These are phyloP conservation scores for Solenopsis invicta DNA, from an alignment of 1,140 invertebrate genomes.

Conservation along the genomic window DNA sequence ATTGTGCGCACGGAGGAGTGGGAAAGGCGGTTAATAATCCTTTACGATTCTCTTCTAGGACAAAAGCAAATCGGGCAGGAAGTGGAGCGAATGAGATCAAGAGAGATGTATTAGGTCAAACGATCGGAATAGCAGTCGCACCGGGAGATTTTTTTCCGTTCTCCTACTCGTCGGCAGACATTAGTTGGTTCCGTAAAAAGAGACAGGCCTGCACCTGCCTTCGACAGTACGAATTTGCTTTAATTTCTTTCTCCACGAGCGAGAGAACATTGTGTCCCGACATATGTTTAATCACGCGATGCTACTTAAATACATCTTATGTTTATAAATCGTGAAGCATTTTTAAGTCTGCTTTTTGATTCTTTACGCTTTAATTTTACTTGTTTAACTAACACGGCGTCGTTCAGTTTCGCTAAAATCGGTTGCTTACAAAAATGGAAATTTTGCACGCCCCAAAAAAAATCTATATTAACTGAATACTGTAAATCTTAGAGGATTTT, in stretches of 20 bases:
- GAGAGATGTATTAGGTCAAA: slow-evolving; percentile 66
- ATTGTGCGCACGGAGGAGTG: slow-evolving; percentile 71
- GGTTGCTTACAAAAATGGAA: neutral
- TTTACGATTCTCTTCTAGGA: slow-evolving; percentile 58
- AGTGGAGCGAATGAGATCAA: slow-evolving; percentile 62
- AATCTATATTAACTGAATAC: too few relatives aligned
- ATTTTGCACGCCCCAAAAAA: too few relatives aligned
- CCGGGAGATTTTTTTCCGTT: slow-evolving; percentile 63
- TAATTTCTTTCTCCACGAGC: slow-evolving; percentile 66
- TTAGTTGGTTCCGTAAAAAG: slow-evolving; percentile 64
- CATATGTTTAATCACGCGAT: slow-evolving; percentile 20
- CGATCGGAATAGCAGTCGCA: slow-evolving; percentile 57
- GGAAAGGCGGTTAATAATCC: slow-evolving; percentile 68
- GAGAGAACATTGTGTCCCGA: neutral
- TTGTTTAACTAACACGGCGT: neutral
- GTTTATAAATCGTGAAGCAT: neutral
- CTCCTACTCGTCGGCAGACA: slow-evolving; percentile 39
- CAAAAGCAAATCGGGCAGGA: slow-evolving; percentile 63
- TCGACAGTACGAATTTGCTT: slow-evolving; percentile 64
- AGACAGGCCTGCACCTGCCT: slow-evolving; percentile 54
- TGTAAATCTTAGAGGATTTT: too few relatives aligned
- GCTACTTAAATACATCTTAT: neutral
- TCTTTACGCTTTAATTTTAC: neutral
- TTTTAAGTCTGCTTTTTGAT: neutral
- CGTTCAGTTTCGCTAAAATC: neutral